A percentile compares a stretch with the other conserved stretches of the same genome.
phyloP scores from a whole-genome alignment of 1,140 invertebrate genomes.

The Macrobrachium rosenbergii region DNA sequence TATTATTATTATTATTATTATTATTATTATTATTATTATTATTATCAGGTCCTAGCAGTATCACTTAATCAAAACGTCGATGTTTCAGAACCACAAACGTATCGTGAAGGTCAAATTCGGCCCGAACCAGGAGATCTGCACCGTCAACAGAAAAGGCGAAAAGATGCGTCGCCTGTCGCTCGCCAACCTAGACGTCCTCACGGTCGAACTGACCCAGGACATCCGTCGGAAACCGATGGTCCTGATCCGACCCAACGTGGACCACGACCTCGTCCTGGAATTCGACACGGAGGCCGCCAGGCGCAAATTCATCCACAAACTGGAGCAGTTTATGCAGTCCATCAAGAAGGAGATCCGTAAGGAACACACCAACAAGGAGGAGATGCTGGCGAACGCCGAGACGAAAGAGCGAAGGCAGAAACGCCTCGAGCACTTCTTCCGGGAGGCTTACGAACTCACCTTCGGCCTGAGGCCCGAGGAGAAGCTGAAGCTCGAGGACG shows the following conservation, averaged over 20 bases:
- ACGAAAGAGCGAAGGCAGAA: constrained; percentile 95
- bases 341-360: constrained; percentile 86
- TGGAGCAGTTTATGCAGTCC: constrained; percentile 85
- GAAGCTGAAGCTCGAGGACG: constrained; percentile 76
- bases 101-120: constrained; percentile 88
- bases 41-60: background rate
- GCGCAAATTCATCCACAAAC: constrained; percentile 90
- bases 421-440: constrained; percentile 97
- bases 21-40: background rate
- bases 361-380: constrained; percentile 79
- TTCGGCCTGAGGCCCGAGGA: constrained; percentile 83
- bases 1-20: background rate
- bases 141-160: constrained; percentile 90
- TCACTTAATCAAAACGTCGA: background rate
- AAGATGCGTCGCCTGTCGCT: constrained; percentile 85
- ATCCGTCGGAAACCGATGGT: constrained; percentile 85
- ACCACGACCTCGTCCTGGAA: constrained; percentile 97
- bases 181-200: constrained; percentile 80
- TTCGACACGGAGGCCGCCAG: constrained; percentile 86
- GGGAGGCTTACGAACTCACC: constrained; percentile 96
- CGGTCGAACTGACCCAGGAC: constrained; percentile 83
- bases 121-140: constrained; percentile 80
- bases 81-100: constrained; percentile 83
- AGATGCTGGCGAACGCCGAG: constrained; percentile 93
- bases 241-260: constrained; percentile 86